Base-by-base conservation (phyloP, 2,888 invertebrate species). In the Stenichneumon culpator region DNA sequence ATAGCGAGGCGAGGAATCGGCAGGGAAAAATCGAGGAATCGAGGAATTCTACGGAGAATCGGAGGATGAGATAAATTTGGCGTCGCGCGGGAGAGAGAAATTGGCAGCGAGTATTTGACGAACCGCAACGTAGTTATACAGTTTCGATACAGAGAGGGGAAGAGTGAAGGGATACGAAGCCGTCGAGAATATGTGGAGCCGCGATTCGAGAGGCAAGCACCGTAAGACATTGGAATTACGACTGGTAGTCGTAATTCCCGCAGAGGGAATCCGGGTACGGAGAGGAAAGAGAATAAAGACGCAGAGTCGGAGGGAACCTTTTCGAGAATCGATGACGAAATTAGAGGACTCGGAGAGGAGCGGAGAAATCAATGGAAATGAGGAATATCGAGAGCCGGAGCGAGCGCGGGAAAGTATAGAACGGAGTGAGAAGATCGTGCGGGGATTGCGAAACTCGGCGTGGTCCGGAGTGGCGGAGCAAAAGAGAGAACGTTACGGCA, bases 21-120 rank as follows among this genome's bases (percentile, higher is more conserved):
- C 57, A 11, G 32, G n/a, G 39, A 47, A 44, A 44, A 54, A 47
- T 22, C 22, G 54, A 32, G 32, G 50, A 75, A 81, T 63, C 65
- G 65, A n/a, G 72, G 39, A 63, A 74, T 32, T 50, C n/a, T 36
- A 44, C 50, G 7, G 14, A 25, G 77, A 68, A 67, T n/a, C 77
- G 77, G 44, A 52, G 67, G 77, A 78, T 63, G 78, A 74, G 70
- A 86, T 70, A 50, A 72, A 81, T 81, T 86, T 52, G 39, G 63
- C 22, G 54, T 9, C n/a, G 57, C 39, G 57, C 47, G 19, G 54
- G 36, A 57, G 57, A 60, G 28, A 22, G 28, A 52, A 14, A 78
- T 57, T 63, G 50, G 44, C 4, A n/a, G 65, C 54, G 44, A 32
- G 77, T 81, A 78, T 79, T 79, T 84, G 86, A 79, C 70, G 70